phyloP scores from a whole-genome alignment of 2,888 invertebrate species.

The Sarcophaga subvicina region DNA sequence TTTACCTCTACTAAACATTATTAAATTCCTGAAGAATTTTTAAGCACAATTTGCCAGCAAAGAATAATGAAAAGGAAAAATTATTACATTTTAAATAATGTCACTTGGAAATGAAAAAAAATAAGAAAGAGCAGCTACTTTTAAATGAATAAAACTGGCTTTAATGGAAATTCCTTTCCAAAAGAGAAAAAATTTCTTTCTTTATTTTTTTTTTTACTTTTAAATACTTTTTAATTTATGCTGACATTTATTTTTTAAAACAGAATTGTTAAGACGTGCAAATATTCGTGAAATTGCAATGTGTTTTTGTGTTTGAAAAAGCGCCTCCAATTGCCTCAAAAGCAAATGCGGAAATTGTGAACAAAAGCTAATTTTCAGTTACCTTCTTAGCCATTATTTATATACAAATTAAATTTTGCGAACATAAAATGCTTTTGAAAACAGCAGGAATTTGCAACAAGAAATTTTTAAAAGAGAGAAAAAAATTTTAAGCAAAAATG shows the following conservation, averaged over 20 bases:
- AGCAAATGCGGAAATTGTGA: background rate
- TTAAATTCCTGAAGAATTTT: slow-evolving; percentile 1
- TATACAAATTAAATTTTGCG: slow-evolving; percentile 3
- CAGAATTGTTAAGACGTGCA: slow-evolving; percentile 38
- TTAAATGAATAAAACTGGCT: background rate
- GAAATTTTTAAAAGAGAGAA: background rate
- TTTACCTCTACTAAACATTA: slow-evolving; percentile 6
- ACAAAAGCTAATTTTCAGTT: slow-evolving; percentile 20
- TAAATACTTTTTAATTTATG: slow-evolving; percentile 43
- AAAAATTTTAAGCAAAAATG: background rate
- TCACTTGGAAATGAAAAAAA: background rate
- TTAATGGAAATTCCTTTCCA: background rate
- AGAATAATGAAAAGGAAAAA: background rate
- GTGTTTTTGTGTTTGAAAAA: background rate
- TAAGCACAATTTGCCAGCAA: background rate
- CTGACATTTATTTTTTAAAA: slow-evolving; percentile 37
- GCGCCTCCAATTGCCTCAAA: background rate
- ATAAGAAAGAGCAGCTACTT: too few relatives aligned
- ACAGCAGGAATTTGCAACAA: background rate
- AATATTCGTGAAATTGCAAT: slow-evolving; percentile 42
- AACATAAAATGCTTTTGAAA: background rate
- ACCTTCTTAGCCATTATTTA: background rate
- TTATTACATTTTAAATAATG: slow-evolving; percentile 31
- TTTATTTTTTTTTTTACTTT: background rate
- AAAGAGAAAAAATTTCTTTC: background rate